phyloP scores from a whole-genome alignment of 2,797 vertebrate species.

The Prunella strophiata region DNA sequence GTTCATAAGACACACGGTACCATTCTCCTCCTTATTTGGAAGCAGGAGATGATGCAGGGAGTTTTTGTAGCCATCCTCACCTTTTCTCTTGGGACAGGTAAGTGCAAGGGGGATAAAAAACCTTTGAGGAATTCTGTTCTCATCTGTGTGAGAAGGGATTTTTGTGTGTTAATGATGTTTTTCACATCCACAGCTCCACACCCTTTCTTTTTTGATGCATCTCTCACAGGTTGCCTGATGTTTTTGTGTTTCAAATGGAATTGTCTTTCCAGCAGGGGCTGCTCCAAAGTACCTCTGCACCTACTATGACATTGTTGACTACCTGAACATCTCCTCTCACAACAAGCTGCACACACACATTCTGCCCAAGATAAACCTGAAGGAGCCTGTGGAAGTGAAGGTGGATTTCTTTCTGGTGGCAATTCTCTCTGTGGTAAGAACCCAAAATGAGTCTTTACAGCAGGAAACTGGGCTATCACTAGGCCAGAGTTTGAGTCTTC shows the following conservation, averaged over 20 bases:
- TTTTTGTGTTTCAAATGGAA: neutral
- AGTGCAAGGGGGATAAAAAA: neutral
- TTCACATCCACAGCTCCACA: neutral
- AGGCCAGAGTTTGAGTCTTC: neutral
- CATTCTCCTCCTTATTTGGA: neutral
- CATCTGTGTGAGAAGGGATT: neutral
- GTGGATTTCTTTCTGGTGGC: constrained; percentile 49
- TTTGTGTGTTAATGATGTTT: neutral
- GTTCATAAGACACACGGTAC: neutral
- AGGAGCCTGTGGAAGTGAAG: constrained; percentile 35
- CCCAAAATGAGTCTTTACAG: neutral
- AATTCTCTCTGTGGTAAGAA: constrained; percentile 70
- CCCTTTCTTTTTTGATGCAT: neutral
- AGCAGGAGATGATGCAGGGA: constrained; percentile 23
- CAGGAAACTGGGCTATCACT: neutral
- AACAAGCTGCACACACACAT: constrained; percentile 6
- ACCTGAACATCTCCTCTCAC: constrained; percentile 47
- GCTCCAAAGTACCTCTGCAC: constrained; percentile 10
- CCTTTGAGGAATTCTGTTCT: neutral
- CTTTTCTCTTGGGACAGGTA: constrained; percentile 54
- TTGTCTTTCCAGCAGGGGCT: constrained; percentile 3
- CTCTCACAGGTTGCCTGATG: neutral
- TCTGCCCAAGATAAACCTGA: constrained; percentile 27
- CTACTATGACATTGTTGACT: constrained; percentile 35
- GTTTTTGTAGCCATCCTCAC: constrained; percentile 33